phyloP scores from a whole-genome alignment of 1,140 invertebrate genomes.

The Onthophagus taurus region DNA sequence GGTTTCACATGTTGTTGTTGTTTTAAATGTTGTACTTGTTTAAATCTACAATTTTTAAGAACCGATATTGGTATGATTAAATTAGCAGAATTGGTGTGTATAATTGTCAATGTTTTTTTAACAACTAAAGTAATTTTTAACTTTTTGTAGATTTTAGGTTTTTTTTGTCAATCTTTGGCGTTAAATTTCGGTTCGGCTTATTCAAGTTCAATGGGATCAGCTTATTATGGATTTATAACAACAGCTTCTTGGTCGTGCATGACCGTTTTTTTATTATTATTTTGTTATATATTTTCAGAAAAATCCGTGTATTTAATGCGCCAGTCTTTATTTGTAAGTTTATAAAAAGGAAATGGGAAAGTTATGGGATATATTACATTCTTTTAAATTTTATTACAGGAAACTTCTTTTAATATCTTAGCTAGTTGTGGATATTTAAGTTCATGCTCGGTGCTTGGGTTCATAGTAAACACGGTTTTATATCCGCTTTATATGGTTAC shows the following conservation, averaged over 20 bases:
- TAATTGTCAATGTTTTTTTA: background rate
- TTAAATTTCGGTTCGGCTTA: conserved; percentile 62
- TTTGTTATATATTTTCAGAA: conserved; percentile 65
- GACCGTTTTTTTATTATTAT: conserved; percentile 57
- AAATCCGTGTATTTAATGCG: conserved; percentile 62
- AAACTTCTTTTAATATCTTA: conserved; percentile 64
- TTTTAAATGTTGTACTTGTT: conserved; percentile 64
- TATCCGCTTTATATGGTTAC: conserved; percentile 50
- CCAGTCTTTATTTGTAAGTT: conserved; percentile 70
- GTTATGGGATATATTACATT: conserved; percentile 5
- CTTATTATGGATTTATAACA: conserved; percentile 66
- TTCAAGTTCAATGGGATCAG: conserved; percentile 54
- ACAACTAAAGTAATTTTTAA: conserved; percentile 4
- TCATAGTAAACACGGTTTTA: conserved; percentile 62
- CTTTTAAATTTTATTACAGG: conserved; percentile 45
- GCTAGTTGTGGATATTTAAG: conserved; percentile 66
- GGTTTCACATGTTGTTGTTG: conserved; percentile 52
- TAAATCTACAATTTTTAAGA: conserved; percentile 63
- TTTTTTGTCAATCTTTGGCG: conserved; percentile 63
- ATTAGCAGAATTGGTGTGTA: conserved; percentile 60
- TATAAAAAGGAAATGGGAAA: conserved; percentile 1
- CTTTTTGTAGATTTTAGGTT: conserved; percentile 53
- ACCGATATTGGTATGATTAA: conserved; percentile 61
- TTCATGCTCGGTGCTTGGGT: conserved; percentile 63
- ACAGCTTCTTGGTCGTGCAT: conserved; percentile 65